Percentiles rank a stretch among this genome's conserved stretches.
phyloP scores from a whole-genome alignment of 2,888 invertebrate genomes.

The Linnaemya vulpina region DNA sequence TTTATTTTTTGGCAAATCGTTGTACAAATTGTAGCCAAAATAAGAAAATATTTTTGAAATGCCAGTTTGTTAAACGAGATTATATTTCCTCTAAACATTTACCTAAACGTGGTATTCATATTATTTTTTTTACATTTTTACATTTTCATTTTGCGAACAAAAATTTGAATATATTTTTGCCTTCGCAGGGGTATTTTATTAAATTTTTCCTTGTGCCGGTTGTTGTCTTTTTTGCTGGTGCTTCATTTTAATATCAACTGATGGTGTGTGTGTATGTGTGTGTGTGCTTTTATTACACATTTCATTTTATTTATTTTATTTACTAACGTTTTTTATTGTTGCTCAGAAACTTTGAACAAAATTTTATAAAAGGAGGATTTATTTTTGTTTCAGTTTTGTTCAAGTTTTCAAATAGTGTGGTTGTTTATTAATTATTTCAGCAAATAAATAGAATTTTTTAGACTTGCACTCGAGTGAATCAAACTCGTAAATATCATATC shows the following conservation, averaged over 20 bases:
- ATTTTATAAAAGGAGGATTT: too few species aligned
- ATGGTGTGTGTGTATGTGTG: too few species aligned
- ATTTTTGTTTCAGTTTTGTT: too few species aligned
- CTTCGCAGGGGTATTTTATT: conserved; percentile 7
- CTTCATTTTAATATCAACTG: conserved; percentile 24
- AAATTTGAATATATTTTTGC: conserved; percentile 17
- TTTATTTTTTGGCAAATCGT: conserved; percentile 55
- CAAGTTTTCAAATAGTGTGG: too few species aligned
- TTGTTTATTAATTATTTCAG: too few species aligned
- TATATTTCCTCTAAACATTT: conserved; percentile 53
- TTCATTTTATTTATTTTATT: background rate
- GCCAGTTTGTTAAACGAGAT: conserved; percentile 22
- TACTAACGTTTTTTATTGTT: background rate
- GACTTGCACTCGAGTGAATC: too few species aligned
- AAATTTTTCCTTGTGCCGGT: conserved; percentile 17
- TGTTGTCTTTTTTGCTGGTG: background rate
- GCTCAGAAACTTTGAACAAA: too few species aligned
- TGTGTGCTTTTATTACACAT: background rate
- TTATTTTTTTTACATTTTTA: conserved; percentile 18
- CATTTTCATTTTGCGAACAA: background rate
- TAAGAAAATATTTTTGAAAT: conserved; percentile 40
- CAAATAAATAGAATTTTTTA: too few species aligned
- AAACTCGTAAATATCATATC: too few species aligned
- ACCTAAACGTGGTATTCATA: conserved; percentile 37
- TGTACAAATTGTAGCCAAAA: conserved; percentile 57